Conservation (phyloP, 2,113 vertebrate species). For the Clupea harengus region DNA sequence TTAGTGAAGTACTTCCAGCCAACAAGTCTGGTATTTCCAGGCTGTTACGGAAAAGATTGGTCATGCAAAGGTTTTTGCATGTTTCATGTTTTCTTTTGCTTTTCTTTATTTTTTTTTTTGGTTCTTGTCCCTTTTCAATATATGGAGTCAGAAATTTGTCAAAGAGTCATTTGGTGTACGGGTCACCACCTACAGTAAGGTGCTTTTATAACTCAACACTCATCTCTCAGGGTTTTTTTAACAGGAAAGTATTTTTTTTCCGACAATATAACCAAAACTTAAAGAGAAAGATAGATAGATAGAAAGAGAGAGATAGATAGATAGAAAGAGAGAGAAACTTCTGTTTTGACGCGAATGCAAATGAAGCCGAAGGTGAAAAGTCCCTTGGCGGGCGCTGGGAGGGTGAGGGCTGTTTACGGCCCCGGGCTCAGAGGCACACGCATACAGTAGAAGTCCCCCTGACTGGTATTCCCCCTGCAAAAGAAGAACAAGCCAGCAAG, state of each 20-base stretch:
- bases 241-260: background rate
- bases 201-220: background rate
- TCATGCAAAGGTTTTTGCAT: no score
- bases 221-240: background rate
- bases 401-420: slow-evolving; percentile 23
- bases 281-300: background rate
- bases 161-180: background rate
- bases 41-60: no score
- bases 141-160: background rate
- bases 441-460: slow-evolving; percentile 46
- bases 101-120: no score
- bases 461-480: slow-evolving; percentile 47
- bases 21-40: no score
- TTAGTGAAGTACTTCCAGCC: no score
- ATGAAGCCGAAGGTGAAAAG: slow-evolving; percentile 51
- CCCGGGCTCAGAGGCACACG: slow-evolving; percentile 23
- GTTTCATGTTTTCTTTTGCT: no score
- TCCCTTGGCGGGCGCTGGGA: slow-evolving; percentile 39
- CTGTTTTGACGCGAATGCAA: slow-evolving; percentile 54
- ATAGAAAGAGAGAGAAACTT: slow-evolving; percentile 31
- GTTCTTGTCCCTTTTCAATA: no score
- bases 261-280: background rate
- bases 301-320: slow-evolving; percentile 15
- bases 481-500: slow-evolving; percentile 43
- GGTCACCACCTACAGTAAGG: background rate